These are phyloP conservation scores for Vesta saturnalis DNA, from an alignment of 2,888 invertebrate genomes.

Conservation along the genomic window DNA sequence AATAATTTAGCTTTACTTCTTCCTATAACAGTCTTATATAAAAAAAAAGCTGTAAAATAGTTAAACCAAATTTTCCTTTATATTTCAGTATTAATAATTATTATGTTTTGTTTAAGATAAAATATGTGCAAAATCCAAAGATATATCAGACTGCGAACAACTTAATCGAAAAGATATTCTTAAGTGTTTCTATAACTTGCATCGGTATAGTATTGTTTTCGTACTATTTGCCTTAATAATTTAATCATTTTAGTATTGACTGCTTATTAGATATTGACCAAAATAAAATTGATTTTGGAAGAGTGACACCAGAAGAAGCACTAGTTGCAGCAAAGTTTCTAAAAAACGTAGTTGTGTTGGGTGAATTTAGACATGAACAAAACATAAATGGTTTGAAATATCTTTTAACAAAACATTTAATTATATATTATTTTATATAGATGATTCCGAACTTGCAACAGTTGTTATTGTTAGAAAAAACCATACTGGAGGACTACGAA, in stretches of 20 bases:
- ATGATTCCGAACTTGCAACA: slow-evolving; percentile 64
- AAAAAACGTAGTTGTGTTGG: slow-evolving; percentile 62
- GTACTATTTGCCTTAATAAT: neutral
- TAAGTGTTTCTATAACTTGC: neutral
- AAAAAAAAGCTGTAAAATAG: too few relatives aligned
- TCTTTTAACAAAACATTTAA: neutral
- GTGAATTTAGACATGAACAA: slow-evolving; percentile 55
- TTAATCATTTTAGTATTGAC: slow-evolving; percentile 66
- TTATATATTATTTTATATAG: slow-evolving; percentile 28
- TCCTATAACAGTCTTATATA: too few relatives aligned
- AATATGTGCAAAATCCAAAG: neutral
- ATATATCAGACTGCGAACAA: neutral
- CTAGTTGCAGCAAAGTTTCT: slow-evolving; percentile 65
- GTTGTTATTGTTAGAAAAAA: slow-evolving; percentile 68
- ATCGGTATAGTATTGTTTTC: slow-evolving; percentile 3
- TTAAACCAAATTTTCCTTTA: too few relatives aligned
- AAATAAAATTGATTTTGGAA: slow-evolving; percentile 68
- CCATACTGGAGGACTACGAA: slow-evolving; percentile 63
- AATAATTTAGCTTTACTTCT: too few relatives aligned
- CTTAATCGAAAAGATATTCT: neutral
- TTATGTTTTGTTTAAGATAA: neutral
- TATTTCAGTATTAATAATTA: too few relatives aligned
- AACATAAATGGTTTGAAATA: neutral
- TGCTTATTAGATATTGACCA: slow-evolving; percentile 68
- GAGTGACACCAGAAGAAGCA: slow-evolving; percentile 71